phyloP scores from a whole-genome alignment of 2,797 vertebrate genomes.

The Decapterus maruadsi region DNA sequence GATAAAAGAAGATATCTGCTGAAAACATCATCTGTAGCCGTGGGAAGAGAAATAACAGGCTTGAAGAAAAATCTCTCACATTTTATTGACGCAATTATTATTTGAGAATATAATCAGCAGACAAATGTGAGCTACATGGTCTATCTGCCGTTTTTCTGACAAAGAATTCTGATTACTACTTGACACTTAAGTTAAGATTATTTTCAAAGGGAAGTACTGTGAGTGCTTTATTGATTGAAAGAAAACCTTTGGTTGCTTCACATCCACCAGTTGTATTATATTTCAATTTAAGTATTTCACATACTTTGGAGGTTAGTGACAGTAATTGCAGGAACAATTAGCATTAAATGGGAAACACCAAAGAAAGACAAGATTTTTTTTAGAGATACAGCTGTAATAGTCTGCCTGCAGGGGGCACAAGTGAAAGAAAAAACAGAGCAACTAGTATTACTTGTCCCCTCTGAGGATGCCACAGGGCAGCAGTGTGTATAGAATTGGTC shows the following conservation, averaged over 20 bases:
- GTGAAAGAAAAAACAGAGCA: neutral
- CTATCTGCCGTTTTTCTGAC: neutral
- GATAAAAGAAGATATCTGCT: neutral
- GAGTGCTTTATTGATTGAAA: neutral
- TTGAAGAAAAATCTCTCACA: neutral
- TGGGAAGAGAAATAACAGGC: neutral
- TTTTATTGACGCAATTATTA: neutral
- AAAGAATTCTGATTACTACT: too few species aligned
- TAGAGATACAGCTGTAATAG: neutral
- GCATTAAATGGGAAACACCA: slow-evolving; percentile 1
- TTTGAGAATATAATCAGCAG: neutral
- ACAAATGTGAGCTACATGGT: neutral
- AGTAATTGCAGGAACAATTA: neutral
- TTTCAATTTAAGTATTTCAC: neutral
- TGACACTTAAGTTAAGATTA: neutral
- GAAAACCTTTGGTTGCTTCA: neutral
- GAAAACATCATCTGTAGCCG: neutral
- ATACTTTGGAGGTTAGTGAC: neutral
- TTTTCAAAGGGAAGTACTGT: neutral
- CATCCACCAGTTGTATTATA: neutral
- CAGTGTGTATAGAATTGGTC: slow-evolving; percentile 9
- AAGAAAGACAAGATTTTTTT: neutral
- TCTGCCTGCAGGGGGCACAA: slow-evolving; percentile 23
- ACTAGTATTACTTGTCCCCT: slow-evolving; percentile 11
- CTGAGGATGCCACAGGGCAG: slow-evolving; percentile 10